Conservation (phyloP, 2,113 vertebrate genomes). For the Hiodon tergisus region DNA sequence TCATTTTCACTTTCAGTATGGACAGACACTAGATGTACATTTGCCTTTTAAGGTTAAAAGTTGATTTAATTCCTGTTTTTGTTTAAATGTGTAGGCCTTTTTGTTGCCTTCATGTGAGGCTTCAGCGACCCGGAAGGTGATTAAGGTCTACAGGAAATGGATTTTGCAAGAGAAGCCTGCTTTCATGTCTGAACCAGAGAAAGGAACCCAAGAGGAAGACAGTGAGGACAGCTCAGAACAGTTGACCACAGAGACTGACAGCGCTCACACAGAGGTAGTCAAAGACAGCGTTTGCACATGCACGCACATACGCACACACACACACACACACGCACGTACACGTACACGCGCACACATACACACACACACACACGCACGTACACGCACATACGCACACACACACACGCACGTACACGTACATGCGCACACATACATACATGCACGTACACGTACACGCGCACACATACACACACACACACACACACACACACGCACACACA, state of each 20-base stretch:
- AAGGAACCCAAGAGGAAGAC: slow-evolving; percentile 59
- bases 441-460: not conserved
- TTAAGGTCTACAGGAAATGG: slow-evolving; percentile 94
- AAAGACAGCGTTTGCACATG: too few species aligned
- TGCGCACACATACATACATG: not conserved
- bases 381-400: not conserved
- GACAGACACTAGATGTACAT: not conserved
- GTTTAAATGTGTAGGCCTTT: slow-evolving; percentile 73
- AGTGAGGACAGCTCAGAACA: slow-evolving; percentile 51
- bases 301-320: not conserved
- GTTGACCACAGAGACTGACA: slow-evolving; percentile 59
- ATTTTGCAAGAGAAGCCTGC: slow-evolving; percentile 83
- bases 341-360: not conserved
- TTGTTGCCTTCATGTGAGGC: slow-evolving; percentile 86
- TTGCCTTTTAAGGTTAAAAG: not conserved
- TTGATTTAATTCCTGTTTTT: not conserved
- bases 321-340: slow-evolving; percentile 2
- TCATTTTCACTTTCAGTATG: not conserved
- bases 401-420: not conserved
- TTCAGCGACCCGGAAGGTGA: slow-evolving; percentile 83
- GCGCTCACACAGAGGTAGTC: slow-evolving; percentile 59
- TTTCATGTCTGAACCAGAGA: slow-evolving; percentile 92
- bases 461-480: not conserved
- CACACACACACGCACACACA: not conserved
- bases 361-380: not conserved